Evolutionary conservation across 2,888 invertebrate genomes (phyloP).

Genomic region (Amphipyra berbera): DNA sequence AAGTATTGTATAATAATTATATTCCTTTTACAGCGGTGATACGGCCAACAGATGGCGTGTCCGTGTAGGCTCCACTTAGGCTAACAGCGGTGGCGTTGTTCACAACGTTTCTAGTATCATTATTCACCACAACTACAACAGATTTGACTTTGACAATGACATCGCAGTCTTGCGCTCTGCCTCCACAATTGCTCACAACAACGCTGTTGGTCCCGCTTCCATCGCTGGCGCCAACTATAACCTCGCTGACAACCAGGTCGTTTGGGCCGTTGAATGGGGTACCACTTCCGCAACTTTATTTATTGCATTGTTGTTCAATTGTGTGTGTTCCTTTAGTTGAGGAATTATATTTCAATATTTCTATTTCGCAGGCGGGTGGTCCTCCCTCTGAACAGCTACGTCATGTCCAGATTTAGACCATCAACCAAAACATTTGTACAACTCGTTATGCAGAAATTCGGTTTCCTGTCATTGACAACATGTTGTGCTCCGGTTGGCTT

Average conservation of each 20-base stretch:
- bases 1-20: not conserved
- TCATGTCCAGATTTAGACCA: slow-evolving; percentile 66
- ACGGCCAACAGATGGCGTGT: slow-evolving; percentile 55
- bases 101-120: slow-evolving; percentile 45
- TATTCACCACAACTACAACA: slow-evolving; percentile 57
- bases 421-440: slow-evolving; percentile 64
- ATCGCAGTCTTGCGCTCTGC: slow-evolving; percentile 61
- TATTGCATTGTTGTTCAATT: not conserved
- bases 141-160: slow-evolving; percentile 57
- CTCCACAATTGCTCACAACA: slow-evolving; percentile 47
- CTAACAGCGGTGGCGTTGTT: slow-evolving; percentile 64
- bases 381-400: slow-evolving; percentile 61
- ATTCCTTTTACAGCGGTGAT: slow-evolving; percentile 52
- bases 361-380: slow-evolving; percentile 25
- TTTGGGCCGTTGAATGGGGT: slow-evolving; percentile 76
- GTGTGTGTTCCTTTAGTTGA: not conserved
- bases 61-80: slow-evolving; percentile 62
- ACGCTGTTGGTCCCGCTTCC: slow-evolving; percentile 52
- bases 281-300: slow-evolving; percentile 60
- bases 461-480: slow-evolving; percentile 56
- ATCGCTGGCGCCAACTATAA: slow-evolving; percentile 70
- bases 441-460: slow-evolving; percentile 51
- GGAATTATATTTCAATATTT: not conserved
- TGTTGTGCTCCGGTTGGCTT: slow-evolving; percentile 63
- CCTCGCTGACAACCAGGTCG: slow-evolving; percentile 63